phyloP scores from a whole-genome alignment of 2,888 invertebrate species.

The Drosophila nr. fundita region DNA sequence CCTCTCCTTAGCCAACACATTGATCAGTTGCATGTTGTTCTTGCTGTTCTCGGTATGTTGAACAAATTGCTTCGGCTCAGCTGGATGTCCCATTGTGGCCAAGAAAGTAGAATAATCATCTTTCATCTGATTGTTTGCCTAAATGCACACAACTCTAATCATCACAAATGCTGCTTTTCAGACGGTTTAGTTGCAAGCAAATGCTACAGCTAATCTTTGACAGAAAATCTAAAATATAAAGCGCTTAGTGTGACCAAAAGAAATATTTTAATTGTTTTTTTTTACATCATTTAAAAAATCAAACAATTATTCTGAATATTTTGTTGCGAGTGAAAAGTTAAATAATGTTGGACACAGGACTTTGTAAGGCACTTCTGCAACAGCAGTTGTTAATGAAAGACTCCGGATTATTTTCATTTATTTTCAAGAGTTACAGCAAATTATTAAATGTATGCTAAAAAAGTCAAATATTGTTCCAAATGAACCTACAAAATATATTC shows the following conservation, averaged over 20 bases:
- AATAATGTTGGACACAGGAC: background rate
- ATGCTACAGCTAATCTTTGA: too few relatives aligned
- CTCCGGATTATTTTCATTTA: background rate
- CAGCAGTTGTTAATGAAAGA: background rate
- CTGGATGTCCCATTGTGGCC: constrained; percentile 22
- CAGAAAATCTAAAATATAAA: background rate
- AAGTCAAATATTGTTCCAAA: background rate
- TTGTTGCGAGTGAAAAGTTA: background rate
- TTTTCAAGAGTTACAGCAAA: background rate
- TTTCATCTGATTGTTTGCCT: constrained; percentile 13
- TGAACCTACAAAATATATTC: background rate
- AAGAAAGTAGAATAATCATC: constrained; percentile 13
- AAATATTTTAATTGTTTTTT: constrained; percentile 8
- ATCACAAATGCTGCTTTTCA: background rate
- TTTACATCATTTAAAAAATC: background rate
- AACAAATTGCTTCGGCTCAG: constrained; percentile 56
- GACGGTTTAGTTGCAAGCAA: background rate
- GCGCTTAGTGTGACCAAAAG: background rate
- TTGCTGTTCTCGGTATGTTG: constrained; percentile 24
- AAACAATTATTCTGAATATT: background rate
- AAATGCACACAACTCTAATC: constrained; percentile 11
- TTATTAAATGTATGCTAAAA: background rate
- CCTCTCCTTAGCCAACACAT: background rate
- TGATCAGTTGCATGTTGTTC: constrained; percentile 27
- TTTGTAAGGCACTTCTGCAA: background rate